A percentile compares a stretch with the other conserved stretches of the same genome.
These are phyloP conservation scores for Trematomus loennbergii DNA, from an alignment of 2,113 vertebrate genomes.

Conservation along the genomic window DNA sequence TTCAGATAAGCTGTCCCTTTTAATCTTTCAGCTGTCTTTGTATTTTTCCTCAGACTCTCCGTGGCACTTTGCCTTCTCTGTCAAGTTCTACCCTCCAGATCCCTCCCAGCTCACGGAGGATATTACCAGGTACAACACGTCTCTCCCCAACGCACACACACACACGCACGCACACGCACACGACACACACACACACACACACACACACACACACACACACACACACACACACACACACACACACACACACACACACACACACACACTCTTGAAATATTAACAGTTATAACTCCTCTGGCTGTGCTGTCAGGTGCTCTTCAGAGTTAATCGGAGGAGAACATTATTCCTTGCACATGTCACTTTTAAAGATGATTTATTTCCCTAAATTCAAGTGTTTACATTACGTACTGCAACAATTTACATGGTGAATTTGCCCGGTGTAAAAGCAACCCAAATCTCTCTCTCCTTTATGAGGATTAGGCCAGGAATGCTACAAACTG, in stretches of 20 bases:
- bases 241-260: not conserved
- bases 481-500: slow-evolving; percentile 63
- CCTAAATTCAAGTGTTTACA: slow-evolving; percentile 32
- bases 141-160: too few species aligned
- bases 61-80: slow-evolving; percentile 95
- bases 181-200: not conserved
- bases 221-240: too few species aligned
- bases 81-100: slow-evolving; percentile 99
- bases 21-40: slow-evolving; percentile 14
- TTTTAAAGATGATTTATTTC: slow-evolving; percentile 28
- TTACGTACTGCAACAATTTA: slow-evolving; percentile 48
- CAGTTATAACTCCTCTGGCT: slow-evolving; percentile 4
- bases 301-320: slow-evolving; percentile 30
- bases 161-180: too few species aligned
- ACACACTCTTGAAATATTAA: not conserved
- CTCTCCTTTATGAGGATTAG: slow-evolving; percentile 60
- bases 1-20: too few species aligned
- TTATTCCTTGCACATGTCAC: slow-evolving; percentile 23
- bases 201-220: too few species aligned
- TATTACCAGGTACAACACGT: slow-evolving; percentile 92
- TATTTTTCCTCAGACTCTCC: slow-evolving; percentile 84
- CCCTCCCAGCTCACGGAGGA: slow-evolving; percentile 97
- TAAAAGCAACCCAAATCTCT: slow-evolving; percentile 62
- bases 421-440: slow-evolving; percentile 35
- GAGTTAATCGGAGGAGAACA: slow-evolving; percentile 30